Evolutionary conservation across 2,113 vertebrate species (phyloP).

Genomic region (Cisticola juncidis): DNA sequence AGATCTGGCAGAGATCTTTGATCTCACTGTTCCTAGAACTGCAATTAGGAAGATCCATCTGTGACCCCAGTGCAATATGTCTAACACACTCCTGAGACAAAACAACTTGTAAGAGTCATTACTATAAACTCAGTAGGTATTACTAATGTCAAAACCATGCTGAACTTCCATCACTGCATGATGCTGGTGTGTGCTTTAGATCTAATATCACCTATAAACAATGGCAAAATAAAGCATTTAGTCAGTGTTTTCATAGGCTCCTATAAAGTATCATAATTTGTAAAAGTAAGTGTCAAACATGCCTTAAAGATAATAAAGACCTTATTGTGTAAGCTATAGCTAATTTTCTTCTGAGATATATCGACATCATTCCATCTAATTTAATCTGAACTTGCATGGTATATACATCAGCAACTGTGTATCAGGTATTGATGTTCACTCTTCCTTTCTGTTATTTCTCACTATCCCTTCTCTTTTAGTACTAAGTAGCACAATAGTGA

Average conservation of each 20-base stretch:
- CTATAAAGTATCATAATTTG: neutral
- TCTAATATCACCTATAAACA: neutral
- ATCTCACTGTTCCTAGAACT: neutral
- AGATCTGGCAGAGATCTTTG: neutral
- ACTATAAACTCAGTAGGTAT: neutral
- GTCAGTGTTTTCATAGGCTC: neutral
- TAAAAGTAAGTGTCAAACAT: neutral
- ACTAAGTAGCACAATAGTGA: neutral
- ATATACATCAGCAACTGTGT: neutral
- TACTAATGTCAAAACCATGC: neutral
- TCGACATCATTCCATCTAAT: neutral
- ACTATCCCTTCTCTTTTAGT: neutral
- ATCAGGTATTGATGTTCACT: neutral
- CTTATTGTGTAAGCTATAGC: neutral
- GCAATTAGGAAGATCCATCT: neutral
- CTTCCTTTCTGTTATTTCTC: neutral
- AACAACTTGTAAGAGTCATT: neutral
- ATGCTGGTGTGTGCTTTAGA: neutral
- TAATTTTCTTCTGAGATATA: neutral
- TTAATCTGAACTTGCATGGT: neutral
- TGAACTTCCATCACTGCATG: neutral
- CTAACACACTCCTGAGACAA: neutral
- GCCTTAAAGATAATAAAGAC: neutral
- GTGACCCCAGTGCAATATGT: neutral
- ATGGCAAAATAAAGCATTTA: neutral